Evolutionary conservation across 2,888 invertebrate species (phyloP), one percentile per base, ranked within the genome.

Genomic region (Venusia cambrica): DNA sequence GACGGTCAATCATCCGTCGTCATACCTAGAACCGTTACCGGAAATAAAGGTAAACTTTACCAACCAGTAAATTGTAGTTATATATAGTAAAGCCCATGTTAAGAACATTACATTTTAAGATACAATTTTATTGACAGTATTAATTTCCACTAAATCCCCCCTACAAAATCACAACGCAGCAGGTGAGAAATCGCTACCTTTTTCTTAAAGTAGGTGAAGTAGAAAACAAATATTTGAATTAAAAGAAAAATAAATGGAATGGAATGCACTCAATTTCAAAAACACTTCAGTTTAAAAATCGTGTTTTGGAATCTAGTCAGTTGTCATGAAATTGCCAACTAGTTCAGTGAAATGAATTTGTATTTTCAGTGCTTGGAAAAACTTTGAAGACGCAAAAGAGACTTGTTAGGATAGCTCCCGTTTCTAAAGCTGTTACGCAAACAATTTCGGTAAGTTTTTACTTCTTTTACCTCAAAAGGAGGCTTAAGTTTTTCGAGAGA

Each of bases 371-470:
- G 14, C 67, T 61, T 46, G 42, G 29, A 8, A 38, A 38, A 7
- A 13, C 62, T 5, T 13, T 61, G 15, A 78, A 73, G 43, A 57
- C 71, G 10, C 69, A 65, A 38, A 79, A 76, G 44, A 81, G 76
- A 48, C 54, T 85, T 28, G 74, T 85, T 49, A 57, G 75, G 53
- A 76, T 85, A 60, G 80, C 83, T 16, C 81, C 84, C 1, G 50
- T 73, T 42, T 54, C 10, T 41, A 75, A 54, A 19, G 57, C 7
- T 29, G 54, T 18, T 46, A 57, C 30, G 15, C 58, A n/a, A 37
- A 45, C 36, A 1, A 47, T 24, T 19, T 13, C 63, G 51, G 83
- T 83, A 54, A 71, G 79, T 61, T 25, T 18, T 24, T 0, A 7
- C 25, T 8, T 15, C 4, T 9, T 10, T 11, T 12, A 20, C 4